phyloP scores from a whole-genome alignment of 2,797 vertebrate genomes.

The Oreochromis grahami region DNA sequence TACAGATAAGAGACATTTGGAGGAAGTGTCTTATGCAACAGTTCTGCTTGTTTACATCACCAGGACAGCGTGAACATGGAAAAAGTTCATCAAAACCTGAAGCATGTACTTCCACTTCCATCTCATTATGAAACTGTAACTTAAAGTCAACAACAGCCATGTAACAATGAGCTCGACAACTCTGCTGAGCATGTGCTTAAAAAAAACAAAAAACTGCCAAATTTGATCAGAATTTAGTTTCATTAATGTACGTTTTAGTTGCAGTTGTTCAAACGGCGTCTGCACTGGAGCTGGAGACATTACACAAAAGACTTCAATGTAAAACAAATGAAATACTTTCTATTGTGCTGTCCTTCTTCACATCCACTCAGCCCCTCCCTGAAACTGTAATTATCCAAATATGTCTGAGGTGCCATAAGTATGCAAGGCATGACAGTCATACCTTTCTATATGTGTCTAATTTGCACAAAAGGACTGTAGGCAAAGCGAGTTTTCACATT shows the following conservation, averaged over 20 bases:
- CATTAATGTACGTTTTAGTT: background rate
- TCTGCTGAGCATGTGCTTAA: background rate
- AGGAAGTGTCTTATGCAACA: background rate
- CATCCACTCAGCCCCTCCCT: background rate
- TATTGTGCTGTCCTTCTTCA: background rate
- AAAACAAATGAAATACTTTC: background rate
- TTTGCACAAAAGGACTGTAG: background rate
- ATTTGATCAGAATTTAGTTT: background rate
- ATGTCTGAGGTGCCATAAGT: background rate
- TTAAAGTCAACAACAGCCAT: background rate
- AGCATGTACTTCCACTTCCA: background rate
- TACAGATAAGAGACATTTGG: background rate
- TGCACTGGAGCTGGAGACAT: background rate
- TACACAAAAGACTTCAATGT: background rate
- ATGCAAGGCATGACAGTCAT: background rate
- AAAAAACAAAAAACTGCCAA: background rate
- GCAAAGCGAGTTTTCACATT: background rate
- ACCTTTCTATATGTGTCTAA: background rate
- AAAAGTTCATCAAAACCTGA: background rate
- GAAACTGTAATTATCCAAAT: background rate
- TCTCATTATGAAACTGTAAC: background rate
- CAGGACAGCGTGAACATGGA: background rate
- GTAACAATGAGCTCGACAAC: background rate
- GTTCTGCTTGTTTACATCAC: background rate
- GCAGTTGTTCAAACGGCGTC: background rate